Percentiles rank a stretch among this genome's conserved stretches.
Evolutionary conservation across 2,797 vertebrate species (phyloP).

Genomic region (Monodelphis domestica): DNA sequence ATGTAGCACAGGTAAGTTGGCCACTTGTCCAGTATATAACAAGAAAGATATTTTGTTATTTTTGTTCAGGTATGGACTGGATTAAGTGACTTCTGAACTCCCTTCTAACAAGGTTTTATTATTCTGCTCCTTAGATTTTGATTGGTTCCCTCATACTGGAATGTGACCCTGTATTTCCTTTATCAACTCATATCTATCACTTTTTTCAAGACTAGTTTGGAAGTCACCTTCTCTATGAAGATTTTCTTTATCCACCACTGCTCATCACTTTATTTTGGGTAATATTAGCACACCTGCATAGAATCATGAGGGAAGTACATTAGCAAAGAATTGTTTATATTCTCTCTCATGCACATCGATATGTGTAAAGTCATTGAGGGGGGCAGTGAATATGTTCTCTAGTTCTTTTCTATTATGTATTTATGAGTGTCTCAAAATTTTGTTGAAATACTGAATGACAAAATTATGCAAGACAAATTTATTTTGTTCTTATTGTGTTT

Average conservation of each 20-base stretch:
- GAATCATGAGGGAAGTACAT: neutral
- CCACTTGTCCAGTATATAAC: neutral
- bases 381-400: neutral
- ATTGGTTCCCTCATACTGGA: neutral
- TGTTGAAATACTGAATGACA: neutral
- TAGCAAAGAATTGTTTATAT: neutral
- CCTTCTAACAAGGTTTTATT: neutral
- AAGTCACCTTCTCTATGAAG: neutral
- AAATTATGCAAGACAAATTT: neutral
- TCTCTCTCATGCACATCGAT: neutral
- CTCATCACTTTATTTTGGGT: neutral
- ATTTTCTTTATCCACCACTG: neutral
- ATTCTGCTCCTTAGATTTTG: neutral
- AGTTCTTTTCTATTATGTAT: neutral
- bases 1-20: neutral
- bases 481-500: neutral
- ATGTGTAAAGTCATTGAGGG: neutral
- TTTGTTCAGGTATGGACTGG: neutral
- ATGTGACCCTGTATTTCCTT: neutral
- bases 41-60: neutral
- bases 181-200: neutral
- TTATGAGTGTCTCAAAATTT: slow-evolving; percentile 7
- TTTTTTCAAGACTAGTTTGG: neutral
- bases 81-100: neutral
- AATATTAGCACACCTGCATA: neutral